phyloP scores from a whole-genome alignment of 1,140 invertebrate species.

The Caenorhabditis tropicalis region DNA sequence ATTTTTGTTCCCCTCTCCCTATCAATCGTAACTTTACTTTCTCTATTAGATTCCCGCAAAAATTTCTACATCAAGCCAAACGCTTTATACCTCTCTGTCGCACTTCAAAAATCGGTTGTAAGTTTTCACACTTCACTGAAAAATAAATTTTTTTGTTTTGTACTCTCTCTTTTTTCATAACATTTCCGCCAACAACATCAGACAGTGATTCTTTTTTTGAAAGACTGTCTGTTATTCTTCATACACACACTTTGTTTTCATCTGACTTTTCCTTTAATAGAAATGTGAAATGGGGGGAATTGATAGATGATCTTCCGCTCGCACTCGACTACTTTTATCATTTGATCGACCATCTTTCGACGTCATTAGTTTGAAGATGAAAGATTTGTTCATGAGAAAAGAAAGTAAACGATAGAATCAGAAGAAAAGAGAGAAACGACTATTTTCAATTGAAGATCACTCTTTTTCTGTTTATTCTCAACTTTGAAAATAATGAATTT shows the following conservation, averaged over 20 bases:
- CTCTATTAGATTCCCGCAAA: not conserved
- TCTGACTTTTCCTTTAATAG: not conserved
- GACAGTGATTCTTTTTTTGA: no score
- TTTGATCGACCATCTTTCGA: constrained; percentile 28
- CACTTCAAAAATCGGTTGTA: not conserved
- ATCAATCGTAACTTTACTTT: not conserved
- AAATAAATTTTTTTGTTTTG: not conserved
- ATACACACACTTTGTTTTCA: no score
- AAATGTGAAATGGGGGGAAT: constrained; percentile 10
- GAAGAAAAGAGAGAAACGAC: no score
- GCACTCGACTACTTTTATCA: not conserved
- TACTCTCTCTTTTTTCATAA: not conserved
- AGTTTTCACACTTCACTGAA: not conserved
- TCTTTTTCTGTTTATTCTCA: not conserved
- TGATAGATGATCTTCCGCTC: constrained; percentile 11
- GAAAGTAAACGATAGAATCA: no score
- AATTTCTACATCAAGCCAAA: not conserved
- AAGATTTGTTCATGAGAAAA: not conserved
- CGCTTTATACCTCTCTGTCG: not conserved
- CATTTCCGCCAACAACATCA: not conserved
- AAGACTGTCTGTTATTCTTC: no score
- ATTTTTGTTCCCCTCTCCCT: not conserved
- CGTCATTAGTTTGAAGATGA: constrained; percentile 30
- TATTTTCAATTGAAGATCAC: constrained; percentile 6
- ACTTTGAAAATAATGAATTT: not conserved